phyloP scores from a whole-genome alignment of 2,113 vertebrate species.

The Odontesthes bonariensis region DNA sequence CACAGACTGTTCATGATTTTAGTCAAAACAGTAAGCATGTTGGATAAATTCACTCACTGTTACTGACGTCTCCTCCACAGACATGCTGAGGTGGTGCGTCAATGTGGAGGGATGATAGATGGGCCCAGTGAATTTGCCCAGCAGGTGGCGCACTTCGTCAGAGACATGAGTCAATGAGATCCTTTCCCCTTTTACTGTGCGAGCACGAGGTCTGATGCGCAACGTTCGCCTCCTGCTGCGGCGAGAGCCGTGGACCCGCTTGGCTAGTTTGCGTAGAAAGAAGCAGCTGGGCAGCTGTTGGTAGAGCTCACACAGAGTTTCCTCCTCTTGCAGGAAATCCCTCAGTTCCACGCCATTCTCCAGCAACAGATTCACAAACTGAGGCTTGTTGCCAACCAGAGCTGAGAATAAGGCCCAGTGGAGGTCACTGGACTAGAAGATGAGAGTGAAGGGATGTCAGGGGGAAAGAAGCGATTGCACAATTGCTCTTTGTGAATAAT shows the following conservation, averaged over 20 bases:
- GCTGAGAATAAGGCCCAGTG: constrained; percentile 90
- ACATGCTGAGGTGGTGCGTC: constrained; percentile 10
- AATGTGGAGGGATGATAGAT: constrained; percentile 81
- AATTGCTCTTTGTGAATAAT: not conserved
- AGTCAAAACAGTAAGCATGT: too few relatives aligned
- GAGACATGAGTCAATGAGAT: constrained; percentile 86
- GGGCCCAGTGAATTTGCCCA: constrained; percentile 88
- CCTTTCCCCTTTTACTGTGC: not conserved
- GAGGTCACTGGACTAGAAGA: constrained; percentile 88
- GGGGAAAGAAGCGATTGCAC: not conserved
- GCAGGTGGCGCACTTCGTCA: constrained; percentile 87
- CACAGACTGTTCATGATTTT: too few relatives aligned
- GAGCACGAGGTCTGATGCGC: not conserved
- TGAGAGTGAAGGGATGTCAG: not conserved
- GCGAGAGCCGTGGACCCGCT: constrained; percentile 78
- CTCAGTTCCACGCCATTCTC: constrained; percentile 90
- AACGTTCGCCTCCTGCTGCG: constrained; percentile 16
- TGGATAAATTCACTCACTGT: constrained; percentile 62
- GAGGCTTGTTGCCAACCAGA: constrained; percentile 90
- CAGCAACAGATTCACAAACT: constrained; percentile 93
- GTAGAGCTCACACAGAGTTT: constrained; percentile 88
- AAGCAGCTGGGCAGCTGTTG: constrained; percentile 85
- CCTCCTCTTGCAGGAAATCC: constrained; percentile 85
- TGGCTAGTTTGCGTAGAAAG: constrained; percentile 87
- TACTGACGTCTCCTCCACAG: constrained; percentile 38